Evolutionary conservation across 2,113 vertebrate species (phyloP).

Genomic region (Ceratotherium simum): DNA sequence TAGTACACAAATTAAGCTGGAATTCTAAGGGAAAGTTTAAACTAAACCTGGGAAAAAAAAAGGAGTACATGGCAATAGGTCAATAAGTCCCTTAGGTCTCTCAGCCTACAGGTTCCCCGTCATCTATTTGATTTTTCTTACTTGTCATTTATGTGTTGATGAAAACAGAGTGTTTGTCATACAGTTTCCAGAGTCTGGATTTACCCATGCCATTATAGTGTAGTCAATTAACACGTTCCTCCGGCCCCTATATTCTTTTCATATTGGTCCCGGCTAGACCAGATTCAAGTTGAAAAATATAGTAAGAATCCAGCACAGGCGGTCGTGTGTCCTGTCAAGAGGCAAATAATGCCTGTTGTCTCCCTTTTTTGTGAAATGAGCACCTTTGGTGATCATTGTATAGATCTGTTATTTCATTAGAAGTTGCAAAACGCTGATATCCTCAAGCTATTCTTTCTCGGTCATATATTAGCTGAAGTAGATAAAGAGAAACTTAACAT

Average conservation of each 20-base stretch:
- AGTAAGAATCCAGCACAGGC: not conserved
- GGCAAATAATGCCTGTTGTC: not conserved
- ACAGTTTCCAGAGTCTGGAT: not conserved
- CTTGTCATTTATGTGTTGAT: not conserved
- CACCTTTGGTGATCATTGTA: not conserved
- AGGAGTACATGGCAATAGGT: not conserved
- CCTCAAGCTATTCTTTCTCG: not conserved
- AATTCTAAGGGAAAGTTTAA: not conserved
- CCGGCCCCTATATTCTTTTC: rapidly evolving
- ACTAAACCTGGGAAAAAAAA: not conserved
- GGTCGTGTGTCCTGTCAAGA: not conserved
- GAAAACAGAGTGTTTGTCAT: not conserved
- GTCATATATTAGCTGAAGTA: not conserved
- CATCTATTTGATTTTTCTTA: not conserved
- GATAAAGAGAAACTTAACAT: not conserved
- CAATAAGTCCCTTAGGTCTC: not conserved
- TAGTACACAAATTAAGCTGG: not conserved
- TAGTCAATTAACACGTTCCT: not conserved
- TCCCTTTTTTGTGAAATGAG: not conserved
- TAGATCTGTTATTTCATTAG: not conserved
- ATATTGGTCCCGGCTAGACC: no score
- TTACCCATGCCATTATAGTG: not conserved
- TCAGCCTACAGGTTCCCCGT: not conserved
- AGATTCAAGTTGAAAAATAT: not conserved
- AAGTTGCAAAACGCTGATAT: not conserved